Evolutionary conservation across 2,888 invertebrate genomes (phyloP), one percentile per base, ranked within the genome.

Genomic region (Thera britannica): DNA sequence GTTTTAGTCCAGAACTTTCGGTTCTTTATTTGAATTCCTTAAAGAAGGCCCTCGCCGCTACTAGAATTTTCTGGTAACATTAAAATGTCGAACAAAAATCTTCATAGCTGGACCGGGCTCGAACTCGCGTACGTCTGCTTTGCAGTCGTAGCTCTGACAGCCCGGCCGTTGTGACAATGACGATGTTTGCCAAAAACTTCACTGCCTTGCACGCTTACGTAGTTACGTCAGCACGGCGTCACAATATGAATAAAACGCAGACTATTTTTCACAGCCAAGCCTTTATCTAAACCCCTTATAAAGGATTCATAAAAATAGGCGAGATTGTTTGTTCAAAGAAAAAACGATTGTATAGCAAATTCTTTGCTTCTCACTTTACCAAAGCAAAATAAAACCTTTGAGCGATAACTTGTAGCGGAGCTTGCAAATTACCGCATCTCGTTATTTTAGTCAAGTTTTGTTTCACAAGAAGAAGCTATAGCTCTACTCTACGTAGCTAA

Each of bases 321-420:
- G 36, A 60, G 65, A 51, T 65, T 65, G 56, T 60, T 65, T 60
- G 46, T 59, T 60, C 62, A 62, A 62, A 67, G 58, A 67, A 62
- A 62, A 60, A 36, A 61, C 52, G 38, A 57, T 60, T 58, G 58
- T 62, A 38, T 61, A 58, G 49, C 58, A 58, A 58, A 59, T 65
- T 58, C 46, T 69, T 56, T 65, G 58, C 58, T 38, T 62, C 65
- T 65, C 44, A 36, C 34, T 58, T 62, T 64, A 44, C 54, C 58
- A 65, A 68, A 65, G 68, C 44, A 58, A 65, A 65, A 62, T 52
- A 58, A 62, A 62, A 55, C 49, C 55, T 65, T 65, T 62, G 55
- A 52, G 55, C 48, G 58, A 56, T 62, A 63, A 68, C 61, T 68
- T 58, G 57, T 48, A 62, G 35, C 57, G 6, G 36, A 49, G 59